phyloP scores from a whole-genome alignment of 2,888 invertebrate species.

The Tromatobia lineatoria region DNA sequence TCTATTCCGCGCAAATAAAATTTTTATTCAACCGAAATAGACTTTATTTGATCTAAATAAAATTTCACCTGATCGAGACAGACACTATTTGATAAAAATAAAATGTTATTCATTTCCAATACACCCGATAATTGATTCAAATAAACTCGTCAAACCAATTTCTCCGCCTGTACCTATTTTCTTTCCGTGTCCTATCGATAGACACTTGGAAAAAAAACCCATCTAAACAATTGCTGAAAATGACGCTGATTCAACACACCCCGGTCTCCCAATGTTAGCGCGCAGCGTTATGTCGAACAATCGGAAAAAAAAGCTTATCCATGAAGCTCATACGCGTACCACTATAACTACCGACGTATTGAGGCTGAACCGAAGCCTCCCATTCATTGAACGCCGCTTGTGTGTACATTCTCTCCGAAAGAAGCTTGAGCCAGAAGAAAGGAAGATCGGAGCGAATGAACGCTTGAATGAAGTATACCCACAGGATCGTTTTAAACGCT shows the following conservation, averaged over 20 bases:
- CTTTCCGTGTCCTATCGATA: no score
- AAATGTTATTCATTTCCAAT: no score
- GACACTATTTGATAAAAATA: no score
- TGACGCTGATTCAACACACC: neutral
- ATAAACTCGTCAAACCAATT: no score
- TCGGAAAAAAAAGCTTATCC: neutral
- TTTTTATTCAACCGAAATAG: no score
- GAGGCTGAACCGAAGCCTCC: neutral
- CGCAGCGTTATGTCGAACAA: neutral
- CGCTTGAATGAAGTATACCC: conserved; percentile 62
- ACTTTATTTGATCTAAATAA: no score
- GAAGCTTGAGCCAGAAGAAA: neutral
- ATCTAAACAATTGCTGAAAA: neutral
- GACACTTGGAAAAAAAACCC: no score
- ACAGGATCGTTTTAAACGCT: conserved; percentile 77
- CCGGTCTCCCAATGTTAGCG: neutral
- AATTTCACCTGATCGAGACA: no score
- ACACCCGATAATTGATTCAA: no score
- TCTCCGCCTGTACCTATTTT: no score
- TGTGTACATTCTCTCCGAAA: neutral
- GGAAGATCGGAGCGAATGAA: conserved; percentile 49
- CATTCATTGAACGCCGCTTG: conserved; percentile 16
- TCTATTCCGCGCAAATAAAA: no score
- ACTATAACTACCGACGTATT: neutral
- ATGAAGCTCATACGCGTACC: neutral